These are phyloP conservation scores for Poicephalus gulielmi DNA, from an alignment of 2,113 vertebrate genomes.

Conservation along the genomic window DNA sequence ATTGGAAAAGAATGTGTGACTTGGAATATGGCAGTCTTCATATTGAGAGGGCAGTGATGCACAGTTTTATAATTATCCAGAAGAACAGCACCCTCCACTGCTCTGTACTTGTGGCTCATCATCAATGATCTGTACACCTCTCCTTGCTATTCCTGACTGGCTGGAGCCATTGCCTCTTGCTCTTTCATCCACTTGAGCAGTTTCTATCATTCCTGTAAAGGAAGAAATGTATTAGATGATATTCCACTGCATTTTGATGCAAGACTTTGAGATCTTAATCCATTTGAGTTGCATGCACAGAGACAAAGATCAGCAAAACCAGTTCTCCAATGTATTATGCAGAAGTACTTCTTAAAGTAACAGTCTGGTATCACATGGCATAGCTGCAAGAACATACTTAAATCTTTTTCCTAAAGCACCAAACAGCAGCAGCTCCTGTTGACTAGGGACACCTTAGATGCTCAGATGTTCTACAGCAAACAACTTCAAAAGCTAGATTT, in stretches of 20 bases:
- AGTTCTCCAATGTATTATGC: background rate
- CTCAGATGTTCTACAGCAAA: background rate
- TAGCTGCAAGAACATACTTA: background rate
- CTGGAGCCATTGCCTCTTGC: constrained; percentile 90
- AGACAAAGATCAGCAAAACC: background rate
- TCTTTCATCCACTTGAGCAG: constrained; percentile 90
- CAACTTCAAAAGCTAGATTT: background rate
- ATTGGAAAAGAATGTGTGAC: constrained; percentile 80
- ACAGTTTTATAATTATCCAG: constrained; percentile 86
- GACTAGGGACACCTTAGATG: background rate
- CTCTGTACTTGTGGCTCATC: constrained; percentile 90
- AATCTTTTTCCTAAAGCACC: background rate
- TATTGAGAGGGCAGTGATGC: constrained; percentile 74
- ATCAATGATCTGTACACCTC: constrained; percentile 96
- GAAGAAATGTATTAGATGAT: background rate
- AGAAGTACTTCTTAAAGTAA: background rate
- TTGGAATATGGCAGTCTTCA: constrained; percentile 84
- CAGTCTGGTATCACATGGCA: background rate
- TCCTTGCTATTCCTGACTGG: constrained; percentile 80
- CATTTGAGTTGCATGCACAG: background rate
- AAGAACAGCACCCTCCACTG: constrained; percentile 90
- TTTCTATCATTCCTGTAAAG: constrained; percentile 95
- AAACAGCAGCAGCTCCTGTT: background rate
- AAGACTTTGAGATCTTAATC: background rate
- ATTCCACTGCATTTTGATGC: background rate